Evolutionary conservation across 1,140 invertebrate genomes (phyloP).

Genomic region (Drosophila navojoa): DNA sequence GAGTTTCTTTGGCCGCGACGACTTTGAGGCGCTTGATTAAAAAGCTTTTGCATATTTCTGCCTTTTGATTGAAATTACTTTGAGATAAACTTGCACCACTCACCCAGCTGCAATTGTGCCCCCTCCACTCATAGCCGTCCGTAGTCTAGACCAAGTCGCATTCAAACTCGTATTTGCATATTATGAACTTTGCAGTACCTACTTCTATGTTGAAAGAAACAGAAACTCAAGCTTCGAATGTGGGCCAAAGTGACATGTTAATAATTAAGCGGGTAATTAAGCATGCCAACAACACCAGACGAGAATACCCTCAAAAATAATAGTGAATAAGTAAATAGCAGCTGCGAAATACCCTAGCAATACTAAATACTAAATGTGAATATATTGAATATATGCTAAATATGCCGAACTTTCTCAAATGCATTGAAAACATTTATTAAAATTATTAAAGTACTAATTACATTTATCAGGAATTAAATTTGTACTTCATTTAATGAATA

Average conservation of each 20-base stretch:
- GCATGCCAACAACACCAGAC: slow-evolving; percentile 46
- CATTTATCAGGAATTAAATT: no score
- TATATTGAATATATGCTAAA: no score
- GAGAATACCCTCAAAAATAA: slow-evolving; percentile 21
- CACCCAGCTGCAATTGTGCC: no score
- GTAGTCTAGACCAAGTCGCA: slow-evolving; percentile 36
- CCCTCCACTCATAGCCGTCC: not conserved
- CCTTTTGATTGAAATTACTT: slow-evolving; percentile 47
- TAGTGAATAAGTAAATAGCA: slow-evolving; percentile 14
- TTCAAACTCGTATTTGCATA: slow-evolving; percentile 56
- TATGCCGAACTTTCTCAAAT: no score
- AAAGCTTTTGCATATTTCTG: slow-evolving; percentile 62
- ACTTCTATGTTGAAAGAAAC: slow-evolving; percentile 11
- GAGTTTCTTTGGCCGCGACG: slow-evolving; percentile 51
- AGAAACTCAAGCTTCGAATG: slow-evolving; percentile 36
- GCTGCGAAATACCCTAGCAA: slow-evolving; percentile 9
- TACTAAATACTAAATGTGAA: not conserved
- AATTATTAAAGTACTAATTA: no score
- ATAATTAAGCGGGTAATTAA: slow-evolving; percentile 74
- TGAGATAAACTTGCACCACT: slow-evolving; percentile 10
- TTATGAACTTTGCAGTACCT: slow-evolving; percentile 2
- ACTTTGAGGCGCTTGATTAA: slow-evolving; percentile 72
- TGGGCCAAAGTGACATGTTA: slow-evolving; percentile 69
- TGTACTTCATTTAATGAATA: no score
- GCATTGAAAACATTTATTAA: no score